Evolutionary conservation across 1,140 invertebrate species (phyloP).

Genomic region (Oreohelix idahoensis): DNA sequence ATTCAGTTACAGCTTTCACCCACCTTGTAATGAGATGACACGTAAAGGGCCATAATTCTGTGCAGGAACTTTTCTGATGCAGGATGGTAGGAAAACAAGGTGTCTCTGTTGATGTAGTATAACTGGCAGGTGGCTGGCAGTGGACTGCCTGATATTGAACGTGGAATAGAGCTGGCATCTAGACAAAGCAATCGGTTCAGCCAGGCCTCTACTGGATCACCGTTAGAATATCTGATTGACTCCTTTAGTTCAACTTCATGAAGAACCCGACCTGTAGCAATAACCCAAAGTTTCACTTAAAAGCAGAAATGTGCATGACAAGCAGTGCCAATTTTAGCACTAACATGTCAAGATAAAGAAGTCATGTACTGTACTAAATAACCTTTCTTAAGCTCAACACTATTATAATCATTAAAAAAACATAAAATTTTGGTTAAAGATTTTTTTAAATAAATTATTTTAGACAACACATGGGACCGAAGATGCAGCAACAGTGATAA

Average conservation of each 20-base stretch:
- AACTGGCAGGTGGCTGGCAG: conserved; percentile 91
- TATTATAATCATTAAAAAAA: no score
- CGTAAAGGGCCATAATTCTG: conserved; percentile 91
- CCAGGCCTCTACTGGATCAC: conserved; percentile 94
- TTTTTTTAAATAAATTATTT: no score
- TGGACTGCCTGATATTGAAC: conserved; percentile 85
- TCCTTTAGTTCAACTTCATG: conserved; percentile 82
- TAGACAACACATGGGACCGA: no score
- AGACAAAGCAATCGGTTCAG: conserved; percentile 92
- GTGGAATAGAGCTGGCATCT: conserved; percentile 77
- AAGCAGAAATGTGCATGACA: no score
- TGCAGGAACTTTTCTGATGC: conserved; percentile 96
- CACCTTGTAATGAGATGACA: conserved; percentile 97
- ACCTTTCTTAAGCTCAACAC: no score
- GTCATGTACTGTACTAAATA: no score
- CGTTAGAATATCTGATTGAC: conserved; percentile 93
- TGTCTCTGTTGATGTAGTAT: conserved; percentile 86
- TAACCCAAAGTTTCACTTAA: not conserved
- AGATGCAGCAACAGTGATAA: no score
- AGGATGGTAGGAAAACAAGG: conserved; percentile 96
- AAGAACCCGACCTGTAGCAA: conserved; percentile 68
- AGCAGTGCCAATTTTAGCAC: no score
- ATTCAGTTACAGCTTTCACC: not conserved
- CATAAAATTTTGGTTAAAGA: no score
- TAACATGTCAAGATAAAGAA: no score